phyloP scores from a whole-genome alignment of 2,797 vertebrate species.

The Xerus rutilus region DNA sequence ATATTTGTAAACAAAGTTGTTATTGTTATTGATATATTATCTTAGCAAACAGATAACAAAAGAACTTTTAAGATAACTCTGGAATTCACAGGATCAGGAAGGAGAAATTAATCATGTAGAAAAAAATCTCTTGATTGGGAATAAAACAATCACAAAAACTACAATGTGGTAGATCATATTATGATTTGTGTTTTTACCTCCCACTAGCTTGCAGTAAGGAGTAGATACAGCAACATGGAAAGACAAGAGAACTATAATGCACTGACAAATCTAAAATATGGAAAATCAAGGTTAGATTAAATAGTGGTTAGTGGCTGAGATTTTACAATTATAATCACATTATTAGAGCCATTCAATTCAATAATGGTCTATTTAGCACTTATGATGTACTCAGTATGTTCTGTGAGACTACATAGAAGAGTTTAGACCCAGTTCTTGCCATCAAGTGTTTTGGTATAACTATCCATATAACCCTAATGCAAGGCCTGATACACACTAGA shows the following conservation, averaged over 20 bases:
- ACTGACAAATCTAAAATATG: neutral
- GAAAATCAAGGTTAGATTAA: neutral
- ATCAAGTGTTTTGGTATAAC: neutral
- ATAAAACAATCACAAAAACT: slow-evolving; percentile 29
- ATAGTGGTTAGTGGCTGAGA: slow-evolving; percentile 8
- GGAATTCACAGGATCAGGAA: neutral
- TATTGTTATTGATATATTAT: slow-evolving; percentile 41
- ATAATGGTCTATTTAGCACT: neutral
- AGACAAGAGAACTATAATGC: neutral
- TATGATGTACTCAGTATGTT: neutral
- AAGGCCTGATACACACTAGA: neutral
- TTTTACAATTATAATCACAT: neutral
- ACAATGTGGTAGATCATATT: neutral
- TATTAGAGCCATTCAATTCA: neutral
- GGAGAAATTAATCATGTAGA: slow-evolving; percentile 54
- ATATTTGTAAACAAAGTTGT: slow-evolving; percentile 12
- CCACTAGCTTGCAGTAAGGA: neutral
- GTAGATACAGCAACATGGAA: neutral
- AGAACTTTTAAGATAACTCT: slow-evolving; percentile 57
- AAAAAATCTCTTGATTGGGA: slow-evolving; percentile 58
- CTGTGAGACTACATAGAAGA: neutral
- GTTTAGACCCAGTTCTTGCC: neutral
- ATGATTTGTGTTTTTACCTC: neutral
- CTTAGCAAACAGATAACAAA: slow-evolving; percentile 23
- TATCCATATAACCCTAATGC: neutral